A percentile compares a stretch with the other conserved stretches of the same genome.
Conservation (phyloP, 1,140 invertebrate species). For the Cherax destructor region DNA sequence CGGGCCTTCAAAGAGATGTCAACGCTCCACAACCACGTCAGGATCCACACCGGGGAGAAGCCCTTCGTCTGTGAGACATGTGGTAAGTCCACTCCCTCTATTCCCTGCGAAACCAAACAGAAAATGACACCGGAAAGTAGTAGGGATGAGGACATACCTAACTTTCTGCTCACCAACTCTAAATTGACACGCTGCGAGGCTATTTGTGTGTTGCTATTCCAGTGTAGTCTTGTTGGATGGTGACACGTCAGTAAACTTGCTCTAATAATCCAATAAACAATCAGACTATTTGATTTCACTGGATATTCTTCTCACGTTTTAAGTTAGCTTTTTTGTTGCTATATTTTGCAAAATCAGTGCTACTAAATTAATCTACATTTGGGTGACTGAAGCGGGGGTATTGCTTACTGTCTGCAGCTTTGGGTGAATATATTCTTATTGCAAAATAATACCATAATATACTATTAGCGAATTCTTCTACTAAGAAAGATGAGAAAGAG, state of each 20-base stretch:
- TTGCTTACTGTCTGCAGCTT: conserved; percentile 3
- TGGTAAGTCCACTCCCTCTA: conserved; percentile 78
- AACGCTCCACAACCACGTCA: conserved; percentile 90
- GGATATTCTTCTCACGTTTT: background rate
- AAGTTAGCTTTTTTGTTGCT: background rate
- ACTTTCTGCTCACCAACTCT: background rate
- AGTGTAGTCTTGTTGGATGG: background rate
- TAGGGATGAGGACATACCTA: background rate
- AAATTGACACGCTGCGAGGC: background rate
- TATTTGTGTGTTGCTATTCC: background rate
- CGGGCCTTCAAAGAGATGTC: conserved; percentile 91
- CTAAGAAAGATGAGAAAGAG: background rate
- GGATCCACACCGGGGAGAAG: conserved; percentile 92
- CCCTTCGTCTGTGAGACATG: conserved; percentile 94
- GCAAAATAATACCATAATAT: background rate
- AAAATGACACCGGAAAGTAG: background rate
- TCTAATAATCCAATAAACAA: background rate
- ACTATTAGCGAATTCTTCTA: background rate
- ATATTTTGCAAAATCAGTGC: background rate
- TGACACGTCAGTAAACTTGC: background rate
- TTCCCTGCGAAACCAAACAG: background rate
- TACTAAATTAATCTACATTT: conserved; percentile 5
- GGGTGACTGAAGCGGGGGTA: background rate
- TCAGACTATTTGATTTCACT: background rate
- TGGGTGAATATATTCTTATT: background rate